phyloP scores from a whole-genome alignment of 2,797 vertebrate genomes.

The Epinephelus malabaricus region DNA sequence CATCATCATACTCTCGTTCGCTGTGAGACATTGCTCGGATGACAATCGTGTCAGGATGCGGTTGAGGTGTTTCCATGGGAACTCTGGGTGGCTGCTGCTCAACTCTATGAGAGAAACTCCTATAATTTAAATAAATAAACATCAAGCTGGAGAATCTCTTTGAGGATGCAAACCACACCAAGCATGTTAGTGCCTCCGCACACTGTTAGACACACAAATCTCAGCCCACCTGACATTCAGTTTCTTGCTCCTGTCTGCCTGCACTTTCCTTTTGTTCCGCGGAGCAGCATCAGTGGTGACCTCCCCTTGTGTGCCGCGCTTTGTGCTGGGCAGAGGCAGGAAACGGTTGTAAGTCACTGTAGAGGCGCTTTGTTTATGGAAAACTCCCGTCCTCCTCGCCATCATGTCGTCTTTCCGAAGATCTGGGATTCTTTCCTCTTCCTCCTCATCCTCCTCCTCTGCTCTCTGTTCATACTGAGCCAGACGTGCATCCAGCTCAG shows the following conservation, averaged over 20 bases:
- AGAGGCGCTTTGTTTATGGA: slow-evolving; percentile 78
- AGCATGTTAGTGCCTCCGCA: slow-evolving; percentile 60
- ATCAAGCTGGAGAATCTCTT: slow-evolving; percentile 30
- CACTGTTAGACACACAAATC: slow-evolving; percentile 42
- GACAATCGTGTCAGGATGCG: slow-evolving; percentile 26
- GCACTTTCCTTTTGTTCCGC: slow-evolving; percentile 61
- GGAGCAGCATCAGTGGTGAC: slow-evolving; percentile 59
- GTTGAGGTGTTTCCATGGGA: slow-evolving; percentile 63
- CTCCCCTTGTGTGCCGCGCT: slow-evolving; percentile 51
- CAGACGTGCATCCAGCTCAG: slow-evolving; percentile 79
- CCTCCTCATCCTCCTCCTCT: slow-evolving; percentile 80
- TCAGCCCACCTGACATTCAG: slow-evolving; percentile 75
- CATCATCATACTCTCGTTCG: slow-evolving; percentile 34
- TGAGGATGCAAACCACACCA: slow-evolving; percentile 49
- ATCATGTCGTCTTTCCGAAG: slow-evolving; percentile 91
- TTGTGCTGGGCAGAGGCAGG: slow-evolving; percentile 81
- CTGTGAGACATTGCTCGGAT: slow-evolving; percentile 32
- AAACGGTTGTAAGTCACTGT: slow-evolving; percentile 67
- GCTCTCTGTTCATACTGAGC: slow-evolving; percentile 75
- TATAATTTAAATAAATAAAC: slow-evolving; percentile 53
- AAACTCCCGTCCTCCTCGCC: slow-evolving; percentile 87
- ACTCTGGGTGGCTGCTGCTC: slow-evolving; percentile 63
- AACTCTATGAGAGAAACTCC: slow-evolving; percentile 75
- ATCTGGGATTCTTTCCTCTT: slow-evolving; percentile 81
- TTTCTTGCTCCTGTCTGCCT: slow-evolving; percentile 55